Evolutionary conservation across 30 jellyfish, hydroid and myxozoan genomes (phyloP), one percentile per base, ranked within the genome.

Genomic region (Catostylus mosaicus): DNA sequence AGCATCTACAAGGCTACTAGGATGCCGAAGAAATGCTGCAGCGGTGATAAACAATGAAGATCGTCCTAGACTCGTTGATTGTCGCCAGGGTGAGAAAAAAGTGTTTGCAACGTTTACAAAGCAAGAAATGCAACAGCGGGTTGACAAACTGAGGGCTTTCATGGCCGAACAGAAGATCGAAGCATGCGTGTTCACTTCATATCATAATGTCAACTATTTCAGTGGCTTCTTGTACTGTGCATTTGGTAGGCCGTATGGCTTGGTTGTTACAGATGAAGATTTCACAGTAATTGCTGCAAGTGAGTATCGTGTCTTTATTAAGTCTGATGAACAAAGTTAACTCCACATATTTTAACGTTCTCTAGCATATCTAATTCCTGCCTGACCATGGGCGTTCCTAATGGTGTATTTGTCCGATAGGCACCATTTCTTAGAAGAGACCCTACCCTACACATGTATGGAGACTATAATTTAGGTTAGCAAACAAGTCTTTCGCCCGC

Each of bases 201-300:
- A 84, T 43, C 97, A 90, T 80, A 90, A 90, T 45, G 73, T 90
- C 48, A 85, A 84, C 63, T 90, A 90, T 50, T 90, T 60, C 84
- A 75, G 96, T 54, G 96, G 70, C 61, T 90, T 90, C 63, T 32
- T 90, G 70, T 90, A 90, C 68, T 90, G 97, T 72, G 80, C 79
- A 22, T 90, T 90, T 71, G 97, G 97, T 5, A 31, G 97, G 66
- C 96, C 97, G 7, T 90, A 90, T 64, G 96, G 82, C 2, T 62
- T 90, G 57, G 97, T 90, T 31, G 88, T 90, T 2, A 90, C 96
- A 6, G 85, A 80, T 0, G 97, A 90, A 50, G 80, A 84, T 29
- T 62, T 38, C 54, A 78, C 96, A 30, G 86, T 87, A 19, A 60
- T 90, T 24, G 89, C 84, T 0, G 96, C 97, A 56, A 85, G 97